These are phyloP conservation scores for Myiothlypis chrysogaster DNA, from an alignment of 2,797 vertebrate genomes.

Conservation along the genomic window DNA sequence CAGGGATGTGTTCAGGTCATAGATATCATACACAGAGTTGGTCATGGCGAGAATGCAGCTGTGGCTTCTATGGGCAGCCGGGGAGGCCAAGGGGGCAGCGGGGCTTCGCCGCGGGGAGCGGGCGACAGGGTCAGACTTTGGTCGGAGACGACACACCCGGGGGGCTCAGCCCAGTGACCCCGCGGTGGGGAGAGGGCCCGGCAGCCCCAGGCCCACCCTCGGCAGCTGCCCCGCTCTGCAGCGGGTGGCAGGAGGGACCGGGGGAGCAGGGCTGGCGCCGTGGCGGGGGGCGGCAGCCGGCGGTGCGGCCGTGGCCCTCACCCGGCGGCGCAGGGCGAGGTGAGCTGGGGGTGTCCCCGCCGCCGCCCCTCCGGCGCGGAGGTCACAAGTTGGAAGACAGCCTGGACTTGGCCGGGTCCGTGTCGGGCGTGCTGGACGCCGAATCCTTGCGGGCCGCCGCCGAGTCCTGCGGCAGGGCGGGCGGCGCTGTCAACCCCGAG, in stretches of 20 bases:
- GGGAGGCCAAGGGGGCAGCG: not conserved
- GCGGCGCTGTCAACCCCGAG: conserved; percentile 61
- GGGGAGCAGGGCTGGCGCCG: not conserved
- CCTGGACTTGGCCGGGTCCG: conserved; percentile 87
- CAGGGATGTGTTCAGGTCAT: conserved; percentile 10
- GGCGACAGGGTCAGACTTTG: conserved; percentile 27
- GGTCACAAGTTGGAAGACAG: conserved; percentile 98
- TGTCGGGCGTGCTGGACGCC: conserved; percentile 82
- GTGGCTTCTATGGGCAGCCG: conserved; percentile 43
- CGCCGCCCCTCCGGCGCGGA: not conserved
- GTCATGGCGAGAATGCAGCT: conserved; percentile 19
- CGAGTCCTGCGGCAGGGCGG: conserved; percentile 73
- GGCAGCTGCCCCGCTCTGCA: not conserved
- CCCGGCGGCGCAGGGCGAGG: not conserved
- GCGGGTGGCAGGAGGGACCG: not conserved
- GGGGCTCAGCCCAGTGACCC: not conserved
- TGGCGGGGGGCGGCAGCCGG: not conserved
- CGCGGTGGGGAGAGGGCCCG: accelerated
- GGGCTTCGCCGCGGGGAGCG: not conserved
- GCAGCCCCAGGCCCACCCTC: not conserved
- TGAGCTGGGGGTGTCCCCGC: accelerated
- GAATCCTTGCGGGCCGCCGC: conserved; percentile 82
- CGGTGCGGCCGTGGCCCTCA: not conserved
- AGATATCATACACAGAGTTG: conserved; percentile 3
- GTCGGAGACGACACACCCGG: not conserved